Conservation (phyloP, 2,113 vertebrate species). For the Hyperoodon ampullatus region DNA sequence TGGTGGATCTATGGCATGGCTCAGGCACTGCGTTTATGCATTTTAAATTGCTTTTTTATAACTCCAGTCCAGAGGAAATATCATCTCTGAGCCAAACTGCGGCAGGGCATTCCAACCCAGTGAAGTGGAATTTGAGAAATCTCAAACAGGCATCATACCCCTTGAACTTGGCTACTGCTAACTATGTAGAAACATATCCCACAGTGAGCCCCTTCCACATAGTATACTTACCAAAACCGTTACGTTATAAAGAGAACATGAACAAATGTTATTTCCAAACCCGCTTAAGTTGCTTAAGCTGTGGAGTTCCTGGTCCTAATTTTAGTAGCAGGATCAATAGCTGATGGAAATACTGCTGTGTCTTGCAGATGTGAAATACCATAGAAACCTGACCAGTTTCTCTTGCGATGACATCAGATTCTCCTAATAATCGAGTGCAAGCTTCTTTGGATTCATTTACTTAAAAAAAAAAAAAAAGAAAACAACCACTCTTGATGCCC, state of each 20-base stretch:
- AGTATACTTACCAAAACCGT: not conserved
- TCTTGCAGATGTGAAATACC: not conserved
- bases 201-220: not conserved
- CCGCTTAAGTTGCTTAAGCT: not conserved
- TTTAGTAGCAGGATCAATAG: not conserved
- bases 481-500: not conserved
- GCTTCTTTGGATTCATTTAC: not conserved
- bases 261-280: conserved; percentile 17
- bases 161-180: not conserved
- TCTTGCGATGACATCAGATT: not conserved
- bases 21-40: conserved; percentile 37
- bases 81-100: conserved; percentile 42
- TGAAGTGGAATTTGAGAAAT: conserved; percentile 10
- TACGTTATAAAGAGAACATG: not conserved
- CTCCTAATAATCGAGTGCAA: not conserved
- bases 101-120: not conserved
- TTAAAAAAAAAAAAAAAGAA: not conserved
- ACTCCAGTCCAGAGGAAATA: conserved; percentile 61
- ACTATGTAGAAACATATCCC: conserved; percentile 22
- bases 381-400: not conserved
- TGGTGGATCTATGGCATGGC: not conserved
- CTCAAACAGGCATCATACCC: not conserved
- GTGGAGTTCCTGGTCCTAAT: not conserved
- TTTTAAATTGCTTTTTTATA: conserved; percentile 71
- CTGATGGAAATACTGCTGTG: not conserved